These are phyloP conservation scores for Morpho deidamia DNA, from an alignment of 2,888 invertebrate species.

Conservation along the genomic window DNA sequence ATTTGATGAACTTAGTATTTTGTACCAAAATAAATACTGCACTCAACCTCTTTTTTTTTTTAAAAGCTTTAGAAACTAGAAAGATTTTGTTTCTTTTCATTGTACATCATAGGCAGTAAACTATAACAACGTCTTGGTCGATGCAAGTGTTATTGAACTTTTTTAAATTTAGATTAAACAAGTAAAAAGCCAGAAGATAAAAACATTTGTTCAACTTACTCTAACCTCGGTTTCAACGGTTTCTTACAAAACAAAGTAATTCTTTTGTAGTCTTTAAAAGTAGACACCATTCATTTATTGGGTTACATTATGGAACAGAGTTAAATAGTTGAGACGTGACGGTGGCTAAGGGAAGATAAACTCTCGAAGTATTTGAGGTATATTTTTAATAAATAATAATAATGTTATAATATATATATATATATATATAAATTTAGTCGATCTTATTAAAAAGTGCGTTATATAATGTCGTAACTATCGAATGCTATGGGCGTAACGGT, in stretches of 20 bases:
- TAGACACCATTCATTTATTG: not conserved
- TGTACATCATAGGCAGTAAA: no score
- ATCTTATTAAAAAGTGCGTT: constrained; percentile 7
- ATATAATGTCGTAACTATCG: constrained; percentile 48
- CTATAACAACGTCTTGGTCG: no score
- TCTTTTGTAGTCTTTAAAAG: constrained; percentile 5
- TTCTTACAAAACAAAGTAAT: constrained; percentile 6
- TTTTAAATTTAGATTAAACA: not conserved
- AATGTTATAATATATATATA: not conserved
- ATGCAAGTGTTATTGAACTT: not conserved
- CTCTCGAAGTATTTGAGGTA: not conserved
- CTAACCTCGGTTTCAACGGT: not conserved
- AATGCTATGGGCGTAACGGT: constrained; percentile 58
- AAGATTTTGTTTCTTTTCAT: no score
- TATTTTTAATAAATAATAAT: not conserved
- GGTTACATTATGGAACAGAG: not conserved
- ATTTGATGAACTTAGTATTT: no score
- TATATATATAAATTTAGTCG: not conserved
- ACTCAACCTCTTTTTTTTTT: no score
- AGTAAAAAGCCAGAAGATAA: not conserved
- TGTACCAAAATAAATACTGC: no score
- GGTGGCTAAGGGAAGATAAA: not conserved
- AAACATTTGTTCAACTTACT: not conserved
- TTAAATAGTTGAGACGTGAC: not conserved
- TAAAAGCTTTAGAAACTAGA: no score